Percentiles rank a stretch among this genome's conserved stretches.
Conservation (phyloP, 2,113 vertebrate species). For the Neomonachus schauinslandi region DNA sequence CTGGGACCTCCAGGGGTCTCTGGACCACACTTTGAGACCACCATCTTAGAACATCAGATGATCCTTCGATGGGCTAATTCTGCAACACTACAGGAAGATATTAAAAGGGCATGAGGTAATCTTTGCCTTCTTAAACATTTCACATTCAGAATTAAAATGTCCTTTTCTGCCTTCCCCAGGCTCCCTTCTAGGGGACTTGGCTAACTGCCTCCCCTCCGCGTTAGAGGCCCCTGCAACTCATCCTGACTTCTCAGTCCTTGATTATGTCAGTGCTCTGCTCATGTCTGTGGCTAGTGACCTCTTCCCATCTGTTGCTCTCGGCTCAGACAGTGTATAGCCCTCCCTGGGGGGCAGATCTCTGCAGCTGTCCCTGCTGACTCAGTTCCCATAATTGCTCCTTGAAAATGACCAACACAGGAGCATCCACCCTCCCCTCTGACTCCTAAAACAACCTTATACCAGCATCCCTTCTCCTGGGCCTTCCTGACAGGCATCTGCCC, state of each 20-base stretch:
- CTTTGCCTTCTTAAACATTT: not conserved
- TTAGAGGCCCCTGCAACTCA: no score
- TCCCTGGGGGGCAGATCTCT: not conserved
- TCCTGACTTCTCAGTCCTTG: not conserved
- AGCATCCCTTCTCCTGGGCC: not conserved
- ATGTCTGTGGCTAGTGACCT: not conserved
- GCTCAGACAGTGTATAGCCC: not conserved
- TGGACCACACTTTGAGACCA: not conserved
- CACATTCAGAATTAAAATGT: not conserved
- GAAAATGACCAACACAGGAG: not conserved
- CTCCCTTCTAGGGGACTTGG: not conserved
- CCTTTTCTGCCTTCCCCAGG: not conserved
- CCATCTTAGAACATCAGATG: not conserved
- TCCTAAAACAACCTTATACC: not conserved
- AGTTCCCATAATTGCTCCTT: not conserved
- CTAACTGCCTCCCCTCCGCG: rapidly evolving
- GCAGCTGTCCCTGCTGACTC: not conserved
- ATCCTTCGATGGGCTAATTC: no score
- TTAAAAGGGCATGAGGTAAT: not conserved
- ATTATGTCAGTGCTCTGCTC: not conserved
- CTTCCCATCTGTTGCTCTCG: not conserved
- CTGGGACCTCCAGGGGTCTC: not conserved
- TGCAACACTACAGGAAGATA: no score
- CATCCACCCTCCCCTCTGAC: not conserved
- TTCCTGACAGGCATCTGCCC: not conserved